Evolutionary conservation across 2,113 vertebrate genomes (phyloP).

Genomic region (Saimiri boliviensis): DNA sequence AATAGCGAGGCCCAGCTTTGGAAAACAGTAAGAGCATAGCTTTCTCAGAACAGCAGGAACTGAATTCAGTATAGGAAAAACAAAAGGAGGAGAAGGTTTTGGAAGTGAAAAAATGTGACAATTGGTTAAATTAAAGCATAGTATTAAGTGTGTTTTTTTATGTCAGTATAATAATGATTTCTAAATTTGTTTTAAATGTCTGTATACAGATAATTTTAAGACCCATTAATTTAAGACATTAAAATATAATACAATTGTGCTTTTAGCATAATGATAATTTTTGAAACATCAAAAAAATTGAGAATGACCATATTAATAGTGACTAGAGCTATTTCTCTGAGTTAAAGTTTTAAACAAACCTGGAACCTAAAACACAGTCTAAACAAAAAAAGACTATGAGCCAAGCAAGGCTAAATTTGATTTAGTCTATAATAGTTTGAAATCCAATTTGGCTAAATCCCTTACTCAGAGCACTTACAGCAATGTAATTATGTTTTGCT

Average conservation of each 20-base stretch:
- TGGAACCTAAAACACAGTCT: not conserved
- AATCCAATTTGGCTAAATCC: constrained; percentile 71
- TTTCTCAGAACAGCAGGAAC: not conserved
- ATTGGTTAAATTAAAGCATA: not conserved
- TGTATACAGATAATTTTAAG: not conserved
- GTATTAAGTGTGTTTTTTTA: not conserved
- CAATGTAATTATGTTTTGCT: constrained; percentile 56
- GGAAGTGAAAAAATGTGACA: not conserved
- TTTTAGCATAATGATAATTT: not conserved
- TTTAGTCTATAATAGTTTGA: constrained; percentile 56
- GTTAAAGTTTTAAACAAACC: not conserved
- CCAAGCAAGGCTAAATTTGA: constrained; percentile 58
- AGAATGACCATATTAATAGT: constrained; percentile 8
- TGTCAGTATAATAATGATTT: not conserved
- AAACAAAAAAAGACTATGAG: not conserved
- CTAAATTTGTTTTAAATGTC: not conserved
- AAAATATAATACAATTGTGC: not conserved
- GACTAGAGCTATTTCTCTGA: not conserved
- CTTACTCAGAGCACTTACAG: constrained; percentile 43
- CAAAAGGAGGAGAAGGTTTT: accelerated
- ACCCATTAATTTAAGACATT: not conserved
- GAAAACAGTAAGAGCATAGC: not conserved
- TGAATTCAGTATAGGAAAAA: not conserved
- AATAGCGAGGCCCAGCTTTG: accelerated
- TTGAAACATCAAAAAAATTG: not conserved